Conservation (phyloP, 2,113 vertebrate genomes). For the Megatriorchis doriae region DNA sequence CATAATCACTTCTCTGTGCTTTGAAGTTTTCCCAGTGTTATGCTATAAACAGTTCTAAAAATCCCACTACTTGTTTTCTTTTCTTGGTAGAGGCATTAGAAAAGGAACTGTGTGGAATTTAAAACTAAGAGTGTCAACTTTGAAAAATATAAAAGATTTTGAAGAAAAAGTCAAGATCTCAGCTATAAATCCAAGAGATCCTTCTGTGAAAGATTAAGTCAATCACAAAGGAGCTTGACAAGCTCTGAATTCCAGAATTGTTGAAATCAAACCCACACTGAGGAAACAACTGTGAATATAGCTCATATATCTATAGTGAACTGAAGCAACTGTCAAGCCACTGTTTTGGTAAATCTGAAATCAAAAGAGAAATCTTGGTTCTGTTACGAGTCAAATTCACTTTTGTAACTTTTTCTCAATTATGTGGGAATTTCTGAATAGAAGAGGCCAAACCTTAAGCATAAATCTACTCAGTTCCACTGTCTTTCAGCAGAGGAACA, state of each 20-base stretch:
- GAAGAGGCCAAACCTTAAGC: neutral
- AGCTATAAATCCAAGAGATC: neutral
- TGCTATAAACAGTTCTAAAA: neutral
- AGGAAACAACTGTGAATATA: neutral
- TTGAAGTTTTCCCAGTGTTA: neutral
- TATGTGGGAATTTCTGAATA: neutral
- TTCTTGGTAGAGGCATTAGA: neutral
- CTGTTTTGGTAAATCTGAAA: neutral
- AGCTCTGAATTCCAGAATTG: constrained; percentile 11
- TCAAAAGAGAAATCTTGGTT: constrained; percentile 11
- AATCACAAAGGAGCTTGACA: neutral
- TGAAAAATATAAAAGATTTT: neutral
- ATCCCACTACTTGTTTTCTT: neutral
- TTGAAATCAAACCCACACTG: neutral
- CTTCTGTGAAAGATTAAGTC: constrained; percentile 5
- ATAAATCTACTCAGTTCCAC: neutral
- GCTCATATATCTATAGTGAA: neutral
- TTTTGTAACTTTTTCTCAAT: neutral
- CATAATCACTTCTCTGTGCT: neutral
- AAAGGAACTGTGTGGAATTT: neutral
- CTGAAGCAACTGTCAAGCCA: neutral
- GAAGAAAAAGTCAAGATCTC: neutral
- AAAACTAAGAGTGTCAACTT: neutral
- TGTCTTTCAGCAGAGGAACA: neutral
- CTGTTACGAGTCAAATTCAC: neutral